These are phyloP conservation scores for Galerucella pusilla DNA, from an alignment of 2,888 invertebrate species.

Conservation along the genomic window DNA sequence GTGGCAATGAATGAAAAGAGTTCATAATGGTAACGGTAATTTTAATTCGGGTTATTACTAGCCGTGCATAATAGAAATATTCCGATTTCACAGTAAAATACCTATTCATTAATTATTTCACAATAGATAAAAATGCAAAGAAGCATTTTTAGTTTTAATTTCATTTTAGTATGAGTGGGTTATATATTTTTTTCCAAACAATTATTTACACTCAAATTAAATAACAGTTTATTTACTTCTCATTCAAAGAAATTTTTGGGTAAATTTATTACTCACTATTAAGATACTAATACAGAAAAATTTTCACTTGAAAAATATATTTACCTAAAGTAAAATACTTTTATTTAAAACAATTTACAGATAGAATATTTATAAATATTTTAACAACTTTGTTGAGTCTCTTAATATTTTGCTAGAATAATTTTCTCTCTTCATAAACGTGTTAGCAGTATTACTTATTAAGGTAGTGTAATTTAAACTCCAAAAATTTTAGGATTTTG, in stretches of 20 bases:
- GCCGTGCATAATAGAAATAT: constrained; percentile 10
- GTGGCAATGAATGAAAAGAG: constrained; percentile 6
- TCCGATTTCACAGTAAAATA: constrained; percentile 17
- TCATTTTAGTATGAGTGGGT: background rate
- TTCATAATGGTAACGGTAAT: background rate
- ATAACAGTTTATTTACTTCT: too few species aligned
- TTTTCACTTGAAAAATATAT: background rate
- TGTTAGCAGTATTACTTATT: background rate
- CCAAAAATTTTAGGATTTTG: constrained; percentile 66
- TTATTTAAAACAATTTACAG: background rate
- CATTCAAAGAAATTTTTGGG: too few species aligned
- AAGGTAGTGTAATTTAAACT: constrained; percentile 25
- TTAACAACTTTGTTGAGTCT: background rate
- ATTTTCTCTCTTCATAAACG: background rate
- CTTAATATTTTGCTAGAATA: background rate
- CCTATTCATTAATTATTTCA: constrained; percentile 9
- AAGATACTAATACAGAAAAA: too few species aligned
- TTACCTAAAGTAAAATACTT: background rate
- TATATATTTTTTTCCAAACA: too few species aligned
- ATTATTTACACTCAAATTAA: too few species aligned
- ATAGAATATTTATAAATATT: background rate
- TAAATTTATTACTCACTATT: too few species aligned
- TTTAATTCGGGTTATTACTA: constrained; percentile 8
- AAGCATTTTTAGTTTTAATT: background rate
- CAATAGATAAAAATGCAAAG: background rate